Evolutionary conservation across 2,113 vertebrate genomes (phyloP).

Genomic region (Proterorhinus semilunaris): DNA sequence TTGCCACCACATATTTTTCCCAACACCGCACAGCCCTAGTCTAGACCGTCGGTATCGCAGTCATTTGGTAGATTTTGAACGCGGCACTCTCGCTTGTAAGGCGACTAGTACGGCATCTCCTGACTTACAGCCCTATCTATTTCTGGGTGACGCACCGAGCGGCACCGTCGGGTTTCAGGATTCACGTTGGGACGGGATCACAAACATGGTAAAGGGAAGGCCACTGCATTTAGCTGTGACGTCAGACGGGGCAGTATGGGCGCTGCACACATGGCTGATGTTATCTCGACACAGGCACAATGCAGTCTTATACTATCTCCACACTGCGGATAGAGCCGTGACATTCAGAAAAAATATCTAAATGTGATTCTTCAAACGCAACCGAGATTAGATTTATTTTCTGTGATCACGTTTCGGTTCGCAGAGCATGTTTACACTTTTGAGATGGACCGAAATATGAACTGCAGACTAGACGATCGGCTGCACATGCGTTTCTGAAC

Average conservation of each 20-base stretch:
- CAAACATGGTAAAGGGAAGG: slow-evolving; percentile 58
- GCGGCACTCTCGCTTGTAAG: slow-evolving; percentile 9
- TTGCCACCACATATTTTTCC: too few species aligned
- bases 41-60: not conserved
- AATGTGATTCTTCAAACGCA: too few species aligned
- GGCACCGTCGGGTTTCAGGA: slow-evolving; percentile 12
- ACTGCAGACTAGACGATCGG: too few species aligned
- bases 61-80: slow-evolving; percentile 14
- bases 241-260: slow-evolving; percentile 16
- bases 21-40: not conserved
- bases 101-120: slow-evolving; percentile 15
- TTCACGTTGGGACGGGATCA: slow-evolving; percentile 30
- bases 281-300: not conserved
- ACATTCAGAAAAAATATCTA: not conserved
- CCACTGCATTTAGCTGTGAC: slow-evolving; percentile 57
- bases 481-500: too few species aligned
- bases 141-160: slow-evolving; percentile 43
- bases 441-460: too few species aligned
- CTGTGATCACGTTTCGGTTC: too few species aligned
- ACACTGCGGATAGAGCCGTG: not conserved
- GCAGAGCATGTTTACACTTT: too few species aligned
- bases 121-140: slow-evolving; percentile 48
- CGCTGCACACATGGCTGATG: not conserved
- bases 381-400: too few species aligned
- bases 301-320: not conserved